These are phyloP conservation scores for Eurypyga helias DNA, from an alignment of 2,113 vertebrate genomes.

Conservation along the genomic window DNA sequence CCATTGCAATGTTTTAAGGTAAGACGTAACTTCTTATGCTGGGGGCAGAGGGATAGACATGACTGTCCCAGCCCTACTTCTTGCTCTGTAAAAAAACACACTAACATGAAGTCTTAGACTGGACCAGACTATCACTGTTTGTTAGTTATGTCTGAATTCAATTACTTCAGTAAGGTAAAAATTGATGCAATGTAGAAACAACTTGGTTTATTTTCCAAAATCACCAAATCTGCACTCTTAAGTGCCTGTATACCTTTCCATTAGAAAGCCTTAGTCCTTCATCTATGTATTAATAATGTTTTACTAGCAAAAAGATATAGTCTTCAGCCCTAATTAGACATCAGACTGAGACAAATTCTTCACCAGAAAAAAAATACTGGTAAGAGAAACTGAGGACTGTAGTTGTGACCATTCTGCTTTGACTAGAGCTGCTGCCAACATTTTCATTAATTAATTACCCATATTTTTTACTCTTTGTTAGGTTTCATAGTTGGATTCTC, in stretches of 20 bases:
- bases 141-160: background rate
- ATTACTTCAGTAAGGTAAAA: background rate
- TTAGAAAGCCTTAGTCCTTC: background rate
- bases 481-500: background rate
- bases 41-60: rapidly evolving
- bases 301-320: background rate
- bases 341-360: background rate
- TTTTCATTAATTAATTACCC: background rate
- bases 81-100: background rate
- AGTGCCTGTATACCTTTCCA: background rate
- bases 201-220: background rate
- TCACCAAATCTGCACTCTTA: background rate
- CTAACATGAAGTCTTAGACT: background rate
- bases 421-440: background rate
- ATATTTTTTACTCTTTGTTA: background rate
- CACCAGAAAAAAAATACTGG: background rate
- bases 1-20: background rate
- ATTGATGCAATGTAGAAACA: background rate
- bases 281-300: background rate
- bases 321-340: background rate
- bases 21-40: background rate
- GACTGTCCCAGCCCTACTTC: background rate
- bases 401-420: background rate
- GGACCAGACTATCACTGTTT: background rate
- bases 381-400: background rate